Evolutionary conservation across 2,888 invertebrate genomes (phyloP).

Genomic region (Lasioglossum vierecki): DNA sequence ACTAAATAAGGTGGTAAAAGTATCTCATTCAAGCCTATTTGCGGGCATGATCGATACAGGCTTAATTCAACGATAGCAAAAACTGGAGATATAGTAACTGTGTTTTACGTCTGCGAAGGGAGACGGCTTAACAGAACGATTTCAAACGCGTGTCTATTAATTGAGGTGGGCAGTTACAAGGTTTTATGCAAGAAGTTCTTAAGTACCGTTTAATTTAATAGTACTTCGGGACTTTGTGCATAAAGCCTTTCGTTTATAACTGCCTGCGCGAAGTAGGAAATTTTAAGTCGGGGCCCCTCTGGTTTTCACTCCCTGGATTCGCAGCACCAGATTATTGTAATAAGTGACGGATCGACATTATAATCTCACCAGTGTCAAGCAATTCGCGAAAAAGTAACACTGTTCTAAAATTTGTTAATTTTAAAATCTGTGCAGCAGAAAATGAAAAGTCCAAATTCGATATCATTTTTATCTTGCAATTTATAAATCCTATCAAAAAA

Average conservation of each 20-base stretch:
- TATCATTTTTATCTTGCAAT: not conserved
- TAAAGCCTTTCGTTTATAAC: slow-evolving; percentile 74
- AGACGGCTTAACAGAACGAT: slow-evolving; percentile 47
- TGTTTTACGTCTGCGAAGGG: slow-evolving; percentile 29
- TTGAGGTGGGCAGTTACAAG: slow-evolving; percentile 68
- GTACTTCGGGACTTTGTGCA: slow-evolving; percentile 68
- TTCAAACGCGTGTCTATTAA: slow-evolving; percentile 72
- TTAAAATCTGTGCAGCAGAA: not conserved
- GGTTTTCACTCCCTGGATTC: slow-evolving; percentile 31
- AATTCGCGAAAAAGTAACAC: not conserved
- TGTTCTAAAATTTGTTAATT: not conserved
- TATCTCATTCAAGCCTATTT: not conserved
- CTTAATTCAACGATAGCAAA: slow-evolving; percentile 12
- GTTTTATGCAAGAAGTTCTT: slow-evolving; percentile 71
- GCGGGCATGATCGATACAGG: slow-evolving; percentile 4
- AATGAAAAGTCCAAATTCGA: not conserved
- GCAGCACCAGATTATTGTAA: slow-evolving; percentile 20
- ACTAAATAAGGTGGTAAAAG: not conserved
- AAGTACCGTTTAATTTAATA: slow-evolving; percentile 74
- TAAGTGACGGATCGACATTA: not conserved
- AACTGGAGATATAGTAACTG: not conserved
- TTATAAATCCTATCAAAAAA: not conserved
- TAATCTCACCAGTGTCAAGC: not conserved
- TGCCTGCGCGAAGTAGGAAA: slow-evolving; percentile 44
- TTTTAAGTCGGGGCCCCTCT: slow-evolving; percentile 54